A percentile compares a stretch with the other conserved stretches of the same genome.
These are phyloP conservation scores for Drosophila pectinifera DNA, from an alignment of 1,140 invertebrate species.

Conservation along the genomic window DNA sequence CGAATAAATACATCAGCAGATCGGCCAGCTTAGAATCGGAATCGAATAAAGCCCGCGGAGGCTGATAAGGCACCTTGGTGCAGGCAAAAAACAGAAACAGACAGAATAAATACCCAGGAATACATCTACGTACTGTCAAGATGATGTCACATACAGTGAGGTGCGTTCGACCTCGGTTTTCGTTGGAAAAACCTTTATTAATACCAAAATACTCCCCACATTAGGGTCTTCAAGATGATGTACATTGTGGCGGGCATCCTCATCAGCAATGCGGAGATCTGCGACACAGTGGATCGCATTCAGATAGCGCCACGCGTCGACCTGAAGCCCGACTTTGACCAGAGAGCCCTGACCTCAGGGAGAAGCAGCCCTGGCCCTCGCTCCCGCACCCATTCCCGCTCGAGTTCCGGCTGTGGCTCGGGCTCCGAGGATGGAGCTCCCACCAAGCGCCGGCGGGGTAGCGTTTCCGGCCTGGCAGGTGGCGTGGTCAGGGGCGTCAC, in stretches of 20 bases:
- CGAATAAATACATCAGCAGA: slow-evolving; percentile 47
- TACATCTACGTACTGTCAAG: slow-evolving; percentile 20
- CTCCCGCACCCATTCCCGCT: slow-evolving; percentile 35
- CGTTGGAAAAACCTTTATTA: background rate
- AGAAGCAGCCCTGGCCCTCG: slow-evolving; percentile 11
- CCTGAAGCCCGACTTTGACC: slow-evolving; percentile 55
- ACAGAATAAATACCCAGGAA: slow-evolving; percentile 7
- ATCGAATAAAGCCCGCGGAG: slow-evolving; percentile 39
- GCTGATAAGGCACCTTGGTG: slow-evolving; percentile 33
- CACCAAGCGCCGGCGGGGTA: slow-evolving; percentile 34
- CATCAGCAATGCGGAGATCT: slow-evolving; percentile 81
- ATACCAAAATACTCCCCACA: background rate
- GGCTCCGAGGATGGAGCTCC: slow-evolving; percentile 18
- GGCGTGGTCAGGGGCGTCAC: slow-evolving; percentile 64
- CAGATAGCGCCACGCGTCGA: slow-evolving; percentile 82
- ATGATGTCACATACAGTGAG: slow-evolving; percentile 84
- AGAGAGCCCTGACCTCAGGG: slow-evolving; percentile 16
- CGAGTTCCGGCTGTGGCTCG: slow-evolving; percentile 27
- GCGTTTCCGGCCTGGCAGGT: slow-evolving; percentile 58
- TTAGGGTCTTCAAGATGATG: slow-evolving; percentile 79
- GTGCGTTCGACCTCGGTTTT: slow-evolving; percentile 43
- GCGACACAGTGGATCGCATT: slow-evolving; percentile 81
- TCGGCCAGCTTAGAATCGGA: slow-evolving; percentile 14
- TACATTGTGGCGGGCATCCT: slow-evolving; percentile 82
- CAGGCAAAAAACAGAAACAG: slow-evolving; percentile 20